These are phyloP conservation scores for Saccopteryx leptura DNA, from an alignment of 2,113 vertebrate species.

Conservation along the genomic window DNA sequence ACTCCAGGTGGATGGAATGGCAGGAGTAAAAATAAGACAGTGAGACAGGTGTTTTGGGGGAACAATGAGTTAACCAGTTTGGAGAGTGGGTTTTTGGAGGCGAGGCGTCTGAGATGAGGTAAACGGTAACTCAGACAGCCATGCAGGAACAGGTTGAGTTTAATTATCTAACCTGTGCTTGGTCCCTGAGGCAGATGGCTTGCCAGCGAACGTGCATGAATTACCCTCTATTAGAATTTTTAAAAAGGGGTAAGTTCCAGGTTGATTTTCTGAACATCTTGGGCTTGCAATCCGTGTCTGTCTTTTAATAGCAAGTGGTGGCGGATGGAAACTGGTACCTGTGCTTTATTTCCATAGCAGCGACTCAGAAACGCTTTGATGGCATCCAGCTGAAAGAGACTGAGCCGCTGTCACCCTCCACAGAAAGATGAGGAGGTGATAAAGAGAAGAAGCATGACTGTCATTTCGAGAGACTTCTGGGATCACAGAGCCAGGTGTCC, in stretches of 20 bases:
- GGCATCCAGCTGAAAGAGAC: constrained; percentile 81
- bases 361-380: constrained; percentile 72
- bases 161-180: constrained; percentile 85
- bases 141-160: constrained; percentile 83
- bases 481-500: not conserved
- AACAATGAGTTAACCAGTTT: constrained; percentile 81
- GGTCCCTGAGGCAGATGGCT: constrained; percentile 84
- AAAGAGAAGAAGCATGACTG: not conserved
- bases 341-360: constrained; percentile 87
- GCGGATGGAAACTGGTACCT: constrained; percentile 82
- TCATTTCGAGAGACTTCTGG: not conserved
- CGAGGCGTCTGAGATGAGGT: constrained; percentile 70
- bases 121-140: constrained; percentile 82
- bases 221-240: constrained; percentile 86
- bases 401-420: not conserved
- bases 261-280: constrained; percentile 83
- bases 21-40: constrained; percentile 72
- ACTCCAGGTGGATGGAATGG: constrained; percentile 74
- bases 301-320: constrained; percentile 81
- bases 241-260: constrained; percentile 85
- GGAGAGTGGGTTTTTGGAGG: constrained; percentile 79
- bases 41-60: constrained; percentile 78
- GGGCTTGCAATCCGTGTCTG: constrained; percentile 82
- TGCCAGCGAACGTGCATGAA: constrained; percentile 84
- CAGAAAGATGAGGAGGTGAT: constrained; percentile 29